Percentiles rank a stretch among this genome's conserved stretches.
These are phyloP conservation scores for Metellina segmentata DNA, from an alignment of 2,888 invertebrate genomes.

Conservation along the genomic window DNA sequence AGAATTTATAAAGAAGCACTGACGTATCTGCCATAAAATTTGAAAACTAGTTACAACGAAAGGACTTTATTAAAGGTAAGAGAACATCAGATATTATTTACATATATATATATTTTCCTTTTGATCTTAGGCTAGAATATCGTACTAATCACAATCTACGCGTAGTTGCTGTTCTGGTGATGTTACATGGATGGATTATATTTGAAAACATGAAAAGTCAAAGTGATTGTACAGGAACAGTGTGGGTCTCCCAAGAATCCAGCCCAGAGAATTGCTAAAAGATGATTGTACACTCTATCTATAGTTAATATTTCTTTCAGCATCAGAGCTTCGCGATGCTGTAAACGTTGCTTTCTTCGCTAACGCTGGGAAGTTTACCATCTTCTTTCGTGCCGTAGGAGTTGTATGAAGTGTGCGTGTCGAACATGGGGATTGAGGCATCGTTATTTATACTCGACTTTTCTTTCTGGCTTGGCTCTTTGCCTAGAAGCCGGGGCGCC, in stretches of 20 bases:
- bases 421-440: slow-evolving; percentile 42
- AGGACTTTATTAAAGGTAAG: too few relatives aligned
- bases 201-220: neutral
- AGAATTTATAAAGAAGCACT: too few relatives aligned
- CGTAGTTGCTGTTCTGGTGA: too few relatives aligned
- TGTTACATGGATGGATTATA: neutral
- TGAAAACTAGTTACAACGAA: too few relatives aligned
- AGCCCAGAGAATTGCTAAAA: neutral
- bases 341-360: neutral
- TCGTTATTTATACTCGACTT: neutral
- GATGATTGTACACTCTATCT: neutral
- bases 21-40: too few relatives aligned
- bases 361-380: slow-evolving; percentile 6
- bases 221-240: neutral
- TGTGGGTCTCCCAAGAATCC: neutral
- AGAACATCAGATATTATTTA: too few relatives aligned
- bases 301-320: neutral
- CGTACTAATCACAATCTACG: too few relatives aligned
- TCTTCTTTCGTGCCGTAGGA: slow-evolving; percentile 51
- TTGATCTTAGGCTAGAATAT: too few relatives aligned
- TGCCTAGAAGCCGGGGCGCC: slow-evolving; percentile 66
- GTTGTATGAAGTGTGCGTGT: slow-evolving; percentile 24
- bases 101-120: too few relatives aligned
- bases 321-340: neutral
- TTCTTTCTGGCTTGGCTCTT: neutral